Evolutionary conservation across 1,140 invertebrate genomes (phyloP).

Genomic region (Piezodorus guildinii): DNA sequence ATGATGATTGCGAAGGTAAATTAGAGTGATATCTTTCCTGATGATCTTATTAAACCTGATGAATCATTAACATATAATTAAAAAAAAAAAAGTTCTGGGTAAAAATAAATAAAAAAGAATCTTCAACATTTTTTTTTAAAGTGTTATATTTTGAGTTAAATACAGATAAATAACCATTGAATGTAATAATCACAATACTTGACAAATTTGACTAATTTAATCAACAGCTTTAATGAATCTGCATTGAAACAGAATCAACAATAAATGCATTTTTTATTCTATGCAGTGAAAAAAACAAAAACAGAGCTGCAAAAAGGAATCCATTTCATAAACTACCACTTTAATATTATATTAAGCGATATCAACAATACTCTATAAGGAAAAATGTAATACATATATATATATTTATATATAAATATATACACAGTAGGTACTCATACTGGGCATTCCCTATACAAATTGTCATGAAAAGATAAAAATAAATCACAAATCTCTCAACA

Average conservation of each 20-base stretch:
- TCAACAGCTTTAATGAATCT: no score
- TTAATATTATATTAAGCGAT: no score
- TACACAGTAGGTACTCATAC: slow-evolving; percentile 1
- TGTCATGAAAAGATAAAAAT: neutral
- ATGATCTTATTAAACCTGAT: no score
- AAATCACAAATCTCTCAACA: slow-evolving; percentile 10
- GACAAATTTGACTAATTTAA: neutral
- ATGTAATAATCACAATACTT: slow-evolving; percentile 13
- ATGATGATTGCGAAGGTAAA: no score
- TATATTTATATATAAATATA: slow-evolving; percentile 2
- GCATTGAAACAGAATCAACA: neutral
- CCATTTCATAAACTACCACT: no score
- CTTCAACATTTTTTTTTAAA: neutral
- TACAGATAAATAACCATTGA: slow-evolving; percentile 15
- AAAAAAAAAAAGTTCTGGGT: no score
- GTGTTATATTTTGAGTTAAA: slow-evolving; percentile 11
- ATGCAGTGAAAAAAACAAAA: no score
- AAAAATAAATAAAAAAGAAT: neutral
- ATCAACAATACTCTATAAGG: neutral
- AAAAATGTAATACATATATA: slow-evolving; percentile 6
- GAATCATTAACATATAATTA: no score
- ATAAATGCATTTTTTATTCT: no score
- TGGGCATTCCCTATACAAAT: slow-evolving; percentile 1
- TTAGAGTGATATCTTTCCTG: no score
- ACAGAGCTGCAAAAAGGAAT: no score